These are phyloP conservation scores for Poecilia velifera DNA, from an alignment of 2,797 vertebrate species.

Conservation along the genomic window DNA sequence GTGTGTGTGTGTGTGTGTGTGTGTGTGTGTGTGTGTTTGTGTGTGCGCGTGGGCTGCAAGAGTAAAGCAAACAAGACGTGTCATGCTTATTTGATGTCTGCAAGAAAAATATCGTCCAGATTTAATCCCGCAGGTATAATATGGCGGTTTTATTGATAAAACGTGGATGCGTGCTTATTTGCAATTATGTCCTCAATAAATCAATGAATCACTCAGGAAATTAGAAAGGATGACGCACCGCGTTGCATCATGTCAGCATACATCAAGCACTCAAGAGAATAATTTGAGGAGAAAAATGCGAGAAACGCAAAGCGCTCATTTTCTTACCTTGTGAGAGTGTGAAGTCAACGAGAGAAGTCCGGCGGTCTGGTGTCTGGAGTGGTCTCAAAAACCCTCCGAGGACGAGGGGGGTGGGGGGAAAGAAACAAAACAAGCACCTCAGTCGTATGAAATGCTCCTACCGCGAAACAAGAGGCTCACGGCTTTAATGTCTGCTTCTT, in stretches of 20 bases:
- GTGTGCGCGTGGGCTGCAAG: slow-evolving; percentile 7
- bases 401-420: neutral
- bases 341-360: slow-evolving; percentile 66
- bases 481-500: neutral
- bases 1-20: neutral
- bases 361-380: slow-evolving; percentile 55
- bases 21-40: neutral
- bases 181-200: slow-evolving; percentile 1
- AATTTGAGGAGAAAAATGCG: neutral
- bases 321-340: slow-evolving; percentile 69
- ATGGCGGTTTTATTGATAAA: neutral
- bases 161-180: neutral
- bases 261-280: neutral
- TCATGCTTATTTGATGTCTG: slow-evolving; percentile 18
- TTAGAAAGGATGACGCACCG: slow-evolving; percentile 36
- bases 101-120: slow-evolving; percentile 3
- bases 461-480: slow-evolving; percentile 20
- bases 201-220: slow-evolving; percentile 16
- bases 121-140: neutral
- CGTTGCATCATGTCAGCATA: slow-evolving; percentile 23
- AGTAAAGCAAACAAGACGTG: slow-evolving; percentile 28
- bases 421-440: slow-evolving; percentile 19
- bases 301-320: neutral
- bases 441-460: slow-evolving; percentile 28
- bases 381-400: slow-evolving; percentile 36